Percentiles rank a stretch among this genome's conserved stretches.
phyloP scores from a whole-genome alignment of 2,113 vertebrate species.

The Antennarius striatus region DNA sequence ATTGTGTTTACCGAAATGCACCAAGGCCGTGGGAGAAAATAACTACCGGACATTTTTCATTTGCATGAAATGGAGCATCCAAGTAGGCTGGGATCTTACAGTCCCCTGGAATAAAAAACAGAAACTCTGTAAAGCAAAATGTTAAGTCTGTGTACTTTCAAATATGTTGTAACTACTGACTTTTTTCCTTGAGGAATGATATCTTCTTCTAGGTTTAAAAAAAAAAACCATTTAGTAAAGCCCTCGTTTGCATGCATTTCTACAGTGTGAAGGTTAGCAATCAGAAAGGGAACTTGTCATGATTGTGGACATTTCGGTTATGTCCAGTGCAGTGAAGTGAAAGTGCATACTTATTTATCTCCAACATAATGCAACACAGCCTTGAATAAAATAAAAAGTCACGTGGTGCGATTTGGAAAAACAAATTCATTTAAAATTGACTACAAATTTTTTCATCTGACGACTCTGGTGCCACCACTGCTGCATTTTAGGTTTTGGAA shows the following conservation, averaged over 20 bases:
- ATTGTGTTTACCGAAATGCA: slow-evolving; percentile 87
- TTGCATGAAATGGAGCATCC: slow-evolving; percentile 86
- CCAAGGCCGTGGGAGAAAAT: slow-evolving; percentile 96
- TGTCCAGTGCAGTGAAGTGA: neutral
- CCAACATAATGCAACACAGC: neutral
- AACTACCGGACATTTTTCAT: slow-evolving; percentile 88
- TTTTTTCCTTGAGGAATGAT: neutral
- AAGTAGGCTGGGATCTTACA: slow-evolving; percentile 85
- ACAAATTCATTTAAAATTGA: too few relatives aligned
- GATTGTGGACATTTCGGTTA: neutral
- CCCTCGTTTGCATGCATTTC: neutral
- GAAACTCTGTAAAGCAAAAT: neutral
- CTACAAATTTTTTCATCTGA: too few relatives aligned
- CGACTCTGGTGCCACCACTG: too few relatives aligned
- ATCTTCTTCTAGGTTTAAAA: neutral
- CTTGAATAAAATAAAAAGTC: neutral
- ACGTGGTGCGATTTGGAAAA: too few relatives aligned
- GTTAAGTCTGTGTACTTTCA: neutral
- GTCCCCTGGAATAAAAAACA: slow-evolving; percentile 77
- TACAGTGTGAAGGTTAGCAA: neutral
- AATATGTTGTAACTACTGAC: neutral
- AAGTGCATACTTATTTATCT: neutral
- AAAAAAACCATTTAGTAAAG: neutral
- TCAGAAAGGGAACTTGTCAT: neutral
- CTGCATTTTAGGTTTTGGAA: too few relatives aligned